phyloP scores from a whole-genome alignment of 1,140 invertebrate species.

The Sminthurinus signatus region DNA sequence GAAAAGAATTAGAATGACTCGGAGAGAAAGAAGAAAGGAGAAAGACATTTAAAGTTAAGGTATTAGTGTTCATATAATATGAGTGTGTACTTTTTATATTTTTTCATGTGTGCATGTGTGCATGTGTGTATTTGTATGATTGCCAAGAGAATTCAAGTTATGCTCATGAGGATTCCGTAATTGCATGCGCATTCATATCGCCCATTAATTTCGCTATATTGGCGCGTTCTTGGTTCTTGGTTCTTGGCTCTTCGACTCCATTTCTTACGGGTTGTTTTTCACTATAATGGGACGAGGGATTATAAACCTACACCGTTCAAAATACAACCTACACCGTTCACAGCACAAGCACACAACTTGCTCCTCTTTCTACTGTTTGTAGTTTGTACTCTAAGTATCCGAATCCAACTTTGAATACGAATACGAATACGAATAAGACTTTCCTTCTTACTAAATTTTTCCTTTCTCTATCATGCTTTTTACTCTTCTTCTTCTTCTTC shows the following conservation, averaged over 20 bases:
- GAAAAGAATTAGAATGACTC: not conserved
- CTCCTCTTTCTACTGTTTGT: no score
- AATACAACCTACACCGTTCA: not conserved
- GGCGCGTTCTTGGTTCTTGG: conserved; percentile 18
- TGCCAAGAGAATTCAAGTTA: conserved; percentile 39
- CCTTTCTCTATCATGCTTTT: conserved; percentile 1
- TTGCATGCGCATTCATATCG: conserved; percentile 38
- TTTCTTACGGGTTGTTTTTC: conserved; percentile 28
- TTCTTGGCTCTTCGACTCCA: conserved; percentile 19
- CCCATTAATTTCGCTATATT: conserved; percentile 38
- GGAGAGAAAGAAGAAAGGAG: not conserved
- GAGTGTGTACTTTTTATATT: not conserved
- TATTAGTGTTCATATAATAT: no score
- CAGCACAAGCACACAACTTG: no score
- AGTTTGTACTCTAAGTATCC: no score
- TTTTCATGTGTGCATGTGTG: no score
- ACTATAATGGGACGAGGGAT: conserved; percentile 32
- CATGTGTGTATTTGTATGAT: conserved; percentile 23
- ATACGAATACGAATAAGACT: no score
- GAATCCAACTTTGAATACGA: no score
- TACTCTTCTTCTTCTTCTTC: not conserved
- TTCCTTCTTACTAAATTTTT: no score
- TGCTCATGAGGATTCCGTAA: conserved; percentile 40
- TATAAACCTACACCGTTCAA: conserved; percentile 27
- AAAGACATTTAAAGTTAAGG: no score